Evolutionary conservation across 92 coral and sea anemone species (phyloP), one percentile per base, ranked within the genome.

Genomic region (Porites evermanni): DNA sequence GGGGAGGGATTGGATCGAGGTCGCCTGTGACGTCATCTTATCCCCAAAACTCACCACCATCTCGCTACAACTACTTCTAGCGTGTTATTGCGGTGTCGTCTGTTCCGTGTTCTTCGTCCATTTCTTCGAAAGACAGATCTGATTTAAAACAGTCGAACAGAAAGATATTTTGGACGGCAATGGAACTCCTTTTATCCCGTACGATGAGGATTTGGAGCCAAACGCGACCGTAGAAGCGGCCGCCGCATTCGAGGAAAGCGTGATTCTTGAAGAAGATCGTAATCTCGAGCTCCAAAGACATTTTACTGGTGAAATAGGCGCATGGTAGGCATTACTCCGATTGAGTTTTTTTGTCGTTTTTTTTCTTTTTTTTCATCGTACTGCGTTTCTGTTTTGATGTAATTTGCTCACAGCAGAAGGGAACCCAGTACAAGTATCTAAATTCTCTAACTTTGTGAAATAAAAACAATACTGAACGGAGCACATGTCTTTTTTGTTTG

Each of bases 141-240:
- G 16, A 18, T 63, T 63, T n/a, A 6, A 7, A n/a, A 12, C 59
- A 8, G 12, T 8, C 59, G 59, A 8, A 12, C 10, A 53, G 8
- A 53, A 12, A 8, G 59, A 53, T 53, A 53, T 53, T 12, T 8
- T 53, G 59, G 8, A 8, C 12, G 74, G 12, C 74, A 70, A 44
- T 70, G 74, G 32, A 8, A 8, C 18, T 32, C 14, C 18, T 44
- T 70, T 70, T 16, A 32, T 70, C 12, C 69, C 89, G 21, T 86
- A 86, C 20, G 89, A 86, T 18, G 89, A 86, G 29, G 69, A 63
- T 86, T 26, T 86, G 56, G 78, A 78, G 66, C 81, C 87, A 6
- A 14, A 72, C 19, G 78, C 72, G 59, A 83, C 76, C 38, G 87
- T 54, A 50, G 82, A 67, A 72, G 89, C 67, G 69, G 89, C 84